Evolutionary conservation across 1,140 invertebrate genomes (phyloP).

Genomic region (Drosophila tropicalis): DNA sequence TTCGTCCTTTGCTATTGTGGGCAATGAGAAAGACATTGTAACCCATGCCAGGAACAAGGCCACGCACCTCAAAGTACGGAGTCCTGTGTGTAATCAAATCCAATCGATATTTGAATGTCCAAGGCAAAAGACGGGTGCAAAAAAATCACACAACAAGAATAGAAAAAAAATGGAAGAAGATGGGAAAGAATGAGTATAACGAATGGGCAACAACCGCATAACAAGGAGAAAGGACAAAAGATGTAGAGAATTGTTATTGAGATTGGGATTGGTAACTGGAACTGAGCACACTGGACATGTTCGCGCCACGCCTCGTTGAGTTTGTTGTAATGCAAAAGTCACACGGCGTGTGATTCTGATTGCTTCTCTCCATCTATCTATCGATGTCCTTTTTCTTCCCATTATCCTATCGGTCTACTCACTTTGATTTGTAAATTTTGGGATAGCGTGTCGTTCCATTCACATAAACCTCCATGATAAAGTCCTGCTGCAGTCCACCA

Average conservation of each 20-base stretch:
- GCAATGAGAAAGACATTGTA: conserved; percentile 89
- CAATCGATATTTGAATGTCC: conserved; percentile 74
- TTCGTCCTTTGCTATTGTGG: conserved; percentile 89
- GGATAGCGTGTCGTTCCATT: conserved; percentile 80
- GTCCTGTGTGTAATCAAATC: conserved; percentile 63
- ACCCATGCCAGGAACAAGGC: conserved; percentile 87
- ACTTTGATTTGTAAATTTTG: conserved; percentile 83
- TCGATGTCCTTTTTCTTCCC: not conserved
- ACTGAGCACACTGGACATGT: conserved; percentile 19
- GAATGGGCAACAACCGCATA: conserved; percentile 36
- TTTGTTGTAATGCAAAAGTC: conserved; percentile 75
- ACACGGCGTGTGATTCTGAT: conserved; percentile 75
- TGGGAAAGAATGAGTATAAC: conserved; percentile 19
- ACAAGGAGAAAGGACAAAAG: conserved; percentile 20
- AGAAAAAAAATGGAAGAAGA: conserved; percentile 29
- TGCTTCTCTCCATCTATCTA: conserved; percentile 25
- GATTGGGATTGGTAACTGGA: conserved; percentile 7
- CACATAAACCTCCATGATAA: conserved; percentile 87
- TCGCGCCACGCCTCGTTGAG: conserved; percentile 61
- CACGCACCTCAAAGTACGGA: conserved; percentile 87
- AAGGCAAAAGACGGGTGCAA: not conserved
- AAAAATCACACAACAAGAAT: conserved; percentile 41
- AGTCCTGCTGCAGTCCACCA: conserved; percentile 89
- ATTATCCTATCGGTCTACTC: conserved; percentile 43
- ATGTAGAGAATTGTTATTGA: not conserved